A percentile compares a stretch with the other conserved stretches of the same genome.
Conservation (phyloP, 35 echinoderm and acorn worm genomes). For the Heliocidaris tuberculata region DNA sequence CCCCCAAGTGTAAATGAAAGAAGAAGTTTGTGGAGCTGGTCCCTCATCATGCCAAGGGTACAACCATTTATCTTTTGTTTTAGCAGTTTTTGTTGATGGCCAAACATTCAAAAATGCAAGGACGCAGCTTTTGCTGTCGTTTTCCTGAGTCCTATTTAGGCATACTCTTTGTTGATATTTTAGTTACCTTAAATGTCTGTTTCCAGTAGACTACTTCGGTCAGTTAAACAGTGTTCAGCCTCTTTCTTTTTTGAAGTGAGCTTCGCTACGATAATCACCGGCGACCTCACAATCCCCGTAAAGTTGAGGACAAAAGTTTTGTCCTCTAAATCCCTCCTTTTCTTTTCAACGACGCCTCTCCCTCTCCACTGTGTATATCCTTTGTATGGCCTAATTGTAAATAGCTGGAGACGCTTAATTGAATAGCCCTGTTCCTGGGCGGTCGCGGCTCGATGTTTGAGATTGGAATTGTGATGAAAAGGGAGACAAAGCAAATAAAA, state of each 20-base stretch:
- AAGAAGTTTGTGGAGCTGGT: no score
- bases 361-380: background rate
- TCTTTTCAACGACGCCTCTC: slow-evolving; percentile 1
- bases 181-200: background rate
- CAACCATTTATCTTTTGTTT: no score
- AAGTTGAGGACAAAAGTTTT: background rate
- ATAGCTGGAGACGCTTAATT: slow-evolving; percentile 11
- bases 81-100: no score
- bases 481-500: background rate
- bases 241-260: background rate
- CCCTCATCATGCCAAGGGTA: no score
- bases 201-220: background rate
- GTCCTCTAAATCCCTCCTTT: background rate
- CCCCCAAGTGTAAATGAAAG: no score
- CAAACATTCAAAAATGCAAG: no score
- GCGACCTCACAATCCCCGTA: background rate
- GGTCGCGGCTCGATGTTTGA: background rate
- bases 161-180: no score
- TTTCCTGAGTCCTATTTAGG: no score
- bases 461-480: background rate
- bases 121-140: no score
- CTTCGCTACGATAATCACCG: background rate
- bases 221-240: background rate
- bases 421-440: background rate
- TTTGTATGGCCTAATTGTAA: background rate